These are phyloP conservation scores for Heptranchias perlo DNA, from an alignment of 2,113 vertebrate species.

Conservation along the genomic window DNA sequence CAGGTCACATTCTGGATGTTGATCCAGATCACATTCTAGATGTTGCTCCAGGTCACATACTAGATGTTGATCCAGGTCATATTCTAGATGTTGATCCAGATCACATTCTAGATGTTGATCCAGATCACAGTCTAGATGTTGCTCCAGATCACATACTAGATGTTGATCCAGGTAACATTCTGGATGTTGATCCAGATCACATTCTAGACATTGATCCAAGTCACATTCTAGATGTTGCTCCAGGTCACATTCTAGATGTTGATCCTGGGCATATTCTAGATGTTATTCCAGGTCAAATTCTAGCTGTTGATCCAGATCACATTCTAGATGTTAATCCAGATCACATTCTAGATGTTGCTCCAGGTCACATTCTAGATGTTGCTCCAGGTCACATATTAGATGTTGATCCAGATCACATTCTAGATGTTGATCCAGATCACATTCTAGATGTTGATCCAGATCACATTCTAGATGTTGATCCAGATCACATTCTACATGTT, in stretches of 20 bases:
- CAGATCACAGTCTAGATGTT: neutral
- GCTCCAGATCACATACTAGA: neutral
- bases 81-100: neutral
- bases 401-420: neutral
- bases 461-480: neutral
- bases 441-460: neutral
- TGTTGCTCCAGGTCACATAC: neutral
- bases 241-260: neutral
- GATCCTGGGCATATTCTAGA: too few relatives aligned
- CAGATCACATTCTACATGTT: neutral
- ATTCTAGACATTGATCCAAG: too few relatives aligned
- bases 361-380: neutral
- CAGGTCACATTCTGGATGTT: neutral
- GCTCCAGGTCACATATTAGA: too few relatives aligned
- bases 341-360: too few relatives aligned
- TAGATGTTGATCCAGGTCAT: neutral
- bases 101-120: too few relatives aligned
- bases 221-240: too few relatives aligned
- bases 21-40: neutral
- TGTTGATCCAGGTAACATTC: too few relatives aligned
- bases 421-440: neutral
- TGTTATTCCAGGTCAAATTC: neutral
- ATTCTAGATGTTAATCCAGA: neutral
- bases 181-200: neutral
- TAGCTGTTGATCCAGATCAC: too few relatives aligned